A percentile compares a stretch with the other conserved stretches of the same genome.
These are phyloP conservation scores for Coboldia fuscipes DNA, from an alignment of 1,140 invertebrate species.

Conservation along the genomic window DNA sequence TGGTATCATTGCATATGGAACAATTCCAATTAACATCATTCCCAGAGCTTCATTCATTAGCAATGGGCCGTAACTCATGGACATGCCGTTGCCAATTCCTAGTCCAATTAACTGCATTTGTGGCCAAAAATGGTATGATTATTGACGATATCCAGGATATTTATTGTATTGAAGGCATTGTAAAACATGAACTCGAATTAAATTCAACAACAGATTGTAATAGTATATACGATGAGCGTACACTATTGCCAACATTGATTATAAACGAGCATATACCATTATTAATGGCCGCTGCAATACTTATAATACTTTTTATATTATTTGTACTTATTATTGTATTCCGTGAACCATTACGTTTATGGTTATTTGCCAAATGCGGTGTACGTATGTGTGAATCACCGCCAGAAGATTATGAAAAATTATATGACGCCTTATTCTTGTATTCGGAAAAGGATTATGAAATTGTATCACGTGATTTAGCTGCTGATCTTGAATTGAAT, in stretches of 20 bases:
- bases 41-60: slow-evolving; percentile 40
- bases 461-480: slow-evolving; percentile 65
- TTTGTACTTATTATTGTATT: slow-evolving; percentile 63
- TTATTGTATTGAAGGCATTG: slow-evolving; percentile 59
- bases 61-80: slow-evolving; percentile 66
- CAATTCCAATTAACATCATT: slow-evolving; percentile 12
- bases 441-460: slow-evolving; percentile 85
- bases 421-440: slow-evolving; percentile 82
- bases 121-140: slow-evolving; percentile 57
- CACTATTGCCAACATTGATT: slow-evolving; percentile 41
- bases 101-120: slow-evolving; percentile 62
- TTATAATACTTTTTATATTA: slow-evolving; percentile 49
- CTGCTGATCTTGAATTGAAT: slow-evolving; percentile 62
- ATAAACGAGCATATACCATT: slow-evolving; percentile 56
- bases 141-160: slow-evolving; percentile 53
- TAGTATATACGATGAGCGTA: slow-evolving; percentile 57
- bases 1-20: slow-evolving; percentile 30
- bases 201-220: slow-evolving; percentile 28
- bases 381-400: slow-evolving; percentile 39
- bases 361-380: slow-evolving; percentile 74
- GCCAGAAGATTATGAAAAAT: slow-evolving; percentile 57
- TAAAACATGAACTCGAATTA: slow-evolving; percentile 51
- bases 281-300: slow-evolving; percentile 49
- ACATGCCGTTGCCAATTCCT: slow-evolving; percentile 77
- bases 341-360: slow-evolving; percentile 63